A percentile compares a stretch with the other conserved stretches of the same genome.
Conservation (phyloP, 1,140 invertebrate species). For the Oscheius sp. region DNA sequence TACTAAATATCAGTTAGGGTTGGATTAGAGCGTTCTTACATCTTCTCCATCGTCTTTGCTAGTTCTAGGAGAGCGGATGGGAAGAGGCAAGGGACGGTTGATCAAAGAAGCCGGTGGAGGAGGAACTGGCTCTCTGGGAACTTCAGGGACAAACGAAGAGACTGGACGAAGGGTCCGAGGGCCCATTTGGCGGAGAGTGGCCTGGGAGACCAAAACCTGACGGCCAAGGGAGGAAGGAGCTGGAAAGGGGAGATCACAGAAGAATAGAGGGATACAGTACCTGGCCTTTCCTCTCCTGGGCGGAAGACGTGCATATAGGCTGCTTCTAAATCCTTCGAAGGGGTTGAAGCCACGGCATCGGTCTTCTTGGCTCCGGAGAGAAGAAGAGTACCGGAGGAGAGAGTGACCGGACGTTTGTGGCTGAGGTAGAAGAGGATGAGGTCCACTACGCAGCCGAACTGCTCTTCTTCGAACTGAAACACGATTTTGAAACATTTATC, state of each 20-base stretch:
- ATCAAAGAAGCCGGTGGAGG: constrained; percentile 14
- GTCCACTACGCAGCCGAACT: constrained; percentile 20
- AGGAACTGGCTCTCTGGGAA: constrained; percentile 6
- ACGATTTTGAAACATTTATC: too few species aligned
- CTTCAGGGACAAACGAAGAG: constrained; percentile 18
- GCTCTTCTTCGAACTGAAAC: constrained; percentile 31
- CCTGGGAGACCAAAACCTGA: constrained; percentile 20
- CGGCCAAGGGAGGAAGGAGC: constrained; percentile 14
- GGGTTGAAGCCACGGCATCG: not conserved
- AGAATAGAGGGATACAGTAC: not conserved
- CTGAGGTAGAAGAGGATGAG: constrained; percentile 25
- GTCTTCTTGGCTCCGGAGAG: not conserved
- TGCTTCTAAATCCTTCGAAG: constrained; percentile 18
- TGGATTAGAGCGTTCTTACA: too few species aligned
- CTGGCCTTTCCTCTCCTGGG: constrained; percentile 8
- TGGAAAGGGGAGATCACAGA: not conserved
- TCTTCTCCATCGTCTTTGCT: constrained; percentile 9
- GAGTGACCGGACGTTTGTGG: constrained; percentile 18
- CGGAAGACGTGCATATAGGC: constrained; percentile 21
- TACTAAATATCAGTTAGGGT: too few species aligned
- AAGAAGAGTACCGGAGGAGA: constrained; percentile 11
- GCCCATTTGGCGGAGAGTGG: constrained; percentile 14
- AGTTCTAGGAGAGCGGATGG: constrained; percentile 1
- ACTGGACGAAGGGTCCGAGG: constrained; percentile 16
- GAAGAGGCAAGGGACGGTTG: constrained; percentile 12